Percentiles rank a stretch among this genome's conserved stretches.
Evolutionary conservation across 37 sponge, comb jelly and placozoan species (phyloP).

Genomic region (Haliclona indistincta): DNA sequence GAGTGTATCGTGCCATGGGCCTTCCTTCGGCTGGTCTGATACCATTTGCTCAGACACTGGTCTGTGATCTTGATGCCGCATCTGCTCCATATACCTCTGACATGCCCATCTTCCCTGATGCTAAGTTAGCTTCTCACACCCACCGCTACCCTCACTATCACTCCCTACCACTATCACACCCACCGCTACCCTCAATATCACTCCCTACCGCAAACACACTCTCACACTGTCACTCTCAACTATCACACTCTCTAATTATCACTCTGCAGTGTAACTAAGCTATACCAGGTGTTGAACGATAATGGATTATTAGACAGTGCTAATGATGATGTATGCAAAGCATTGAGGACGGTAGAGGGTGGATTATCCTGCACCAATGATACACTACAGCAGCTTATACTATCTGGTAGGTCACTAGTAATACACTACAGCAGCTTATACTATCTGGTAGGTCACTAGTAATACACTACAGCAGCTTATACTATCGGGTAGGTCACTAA

Average conservation of each 20-base stretch:
- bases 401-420: too few relatives aligned
- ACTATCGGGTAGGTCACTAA: too few relatives aligned
- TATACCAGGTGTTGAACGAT: background rate
- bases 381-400: too few relatives aligned
- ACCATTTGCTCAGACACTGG: slow-evolving; percentile 89
- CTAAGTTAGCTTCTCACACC: slow-evolving; percentile 33
- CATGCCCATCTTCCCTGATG: slow-evolving; percentile 68
- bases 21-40: slow-evolving; percentile 93
- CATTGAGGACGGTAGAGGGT: too few relatives aligned
- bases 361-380: too few relatives aligned
- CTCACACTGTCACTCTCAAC: background rate
- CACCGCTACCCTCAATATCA: background rate
- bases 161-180: background rate
- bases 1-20: slow-evolving; percentile 73
- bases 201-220: background rate
- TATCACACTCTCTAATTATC: background rate
- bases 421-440: too few relatives aligned
- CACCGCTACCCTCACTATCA: background rate
- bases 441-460: too few relatives aligned
- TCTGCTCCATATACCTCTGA: slow-evolving; percentile 10
- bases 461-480: too few relatives aligned
- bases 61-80: slow-evolving; percentile 73
- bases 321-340: too few relatives aligned
- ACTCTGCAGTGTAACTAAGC: background rate
- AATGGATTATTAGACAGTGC: too few relatives aligned